A percentile compares a stretch with the other conserved stretches of the same genome.
Evolutionary conservation across 2,888 invertebrate genomes (phyloP).

Genomic region (Pachycephus smyrnensis): DNA sequence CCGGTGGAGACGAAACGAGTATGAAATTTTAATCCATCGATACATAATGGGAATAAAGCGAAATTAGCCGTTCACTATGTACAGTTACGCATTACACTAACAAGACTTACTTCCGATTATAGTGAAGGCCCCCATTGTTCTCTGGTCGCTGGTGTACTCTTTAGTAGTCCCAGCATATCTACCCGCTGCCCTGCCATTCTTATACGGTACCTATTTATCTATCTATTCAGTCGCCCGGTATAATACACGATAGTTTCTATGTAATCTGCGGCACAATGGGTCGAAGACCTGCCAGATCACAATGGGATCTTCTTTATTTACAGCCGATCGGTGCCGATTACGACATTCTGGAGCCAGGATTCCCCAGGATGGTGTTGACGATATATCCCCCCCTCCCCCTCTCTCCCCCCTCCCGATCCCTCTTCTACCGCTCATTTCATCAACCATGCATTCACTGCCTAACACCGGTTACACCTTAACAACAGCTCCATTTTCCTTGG

Average conservation of each 20-base stretch:
- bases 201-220: constrained; percentile 55
- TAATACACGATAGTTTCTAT: constrained; percentile 57
- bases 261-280: constrained; percentile 47
- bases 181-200: constrained; percentile 36
- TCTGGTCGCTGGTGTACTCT: constrained; percentile 46
- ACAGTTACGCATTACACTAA: constrained; percentile 63
- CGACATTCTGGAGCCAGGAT: constrained; percentile 13
- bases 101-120: constrained; percentile 63
- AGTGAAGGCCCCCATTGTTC: constrained; percentile 55
- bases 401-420: too few species aligned
- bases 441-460: not conserved
- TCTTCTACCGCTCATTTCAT: not conserved
- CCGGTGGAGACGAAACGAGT: not conserved
- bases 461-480: not conserved
- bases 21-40: constrained; percentile 37
- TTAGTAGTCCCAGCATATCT: constrained; percentile 36
- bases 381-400: not conserved
- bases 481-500: not conserved
- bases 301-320: constrained; percentile 21
- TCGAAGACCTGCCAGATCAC: constrained; percentile 23
- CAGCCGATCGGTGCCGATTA: constrained; percentile 31
- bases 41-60: constrained; percentile 45
- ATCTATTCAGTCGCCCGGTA: constrained; percentile 55
- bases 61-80: constrained; percentile 58
- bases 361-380: not conserved